Evolutionary conservation across 2,888 invertebrate genomes (phyloP), one percentile per base, ranked within the genome.

Genomic region (Scaeva pyrastri): DNA sequence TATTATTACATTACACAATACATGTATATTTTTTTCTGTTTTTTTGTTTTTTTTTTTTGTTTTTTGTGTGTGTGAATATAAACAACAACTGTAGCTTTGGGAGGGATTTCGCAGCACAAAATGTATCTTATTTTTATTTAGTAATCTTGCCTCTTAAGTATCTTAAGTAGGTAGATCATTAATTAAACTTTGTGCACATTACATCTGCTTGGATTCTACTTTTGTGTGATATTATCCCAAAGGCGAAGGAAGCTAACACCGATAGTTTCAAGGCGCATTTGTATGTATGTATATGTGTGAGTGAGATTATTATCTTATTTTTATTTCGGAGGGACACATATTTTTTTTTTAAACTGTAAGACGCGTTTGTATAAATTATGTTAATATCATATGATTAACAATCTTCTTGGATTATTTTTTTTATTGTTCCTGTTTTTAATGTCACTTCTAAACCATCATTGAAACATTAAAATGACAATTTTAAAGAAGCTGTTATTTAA

Each of bases 71-170:
- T 31, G 52, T 31, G 39, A 68, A 68, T 52, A 45, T 19, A 62
- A 21, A 48, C 48, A 21, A 48, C 48, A 71, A 81, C 70, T 70
- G 70, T 39, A 73, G 56, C 62, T 75, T 26, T 70, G 70, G 55
- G 64, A 64, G 73, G 62, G 26, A 62, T 75, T 81, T 62, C 19
- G 55, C 66, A 68, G 55, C 66, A 68, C 66, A 75, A 64, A 23
- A 70, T 81, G 36, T 81, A 75, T 81, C 36, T 60, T 62, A 23
- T 81, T 70, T 71, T 64, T 60, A 75, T 81, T 75, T 64, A 75
- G 81, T 64, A 75, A 62, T 70, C 66, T 73, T 41, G 64, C 7
- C 58, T 31, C 58, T 31, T 71, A 70, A 81, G 81, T 70, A 70
- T 31, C 58, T 31, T 71, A 70, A 81, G 81, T 70, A 70, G 31